Evolutionary conservation across 1,140 invertebrate species (phyloP), one percentile per base, ranked within the genome.

Genomic region (Sarcophaga peregrina): DNA sequence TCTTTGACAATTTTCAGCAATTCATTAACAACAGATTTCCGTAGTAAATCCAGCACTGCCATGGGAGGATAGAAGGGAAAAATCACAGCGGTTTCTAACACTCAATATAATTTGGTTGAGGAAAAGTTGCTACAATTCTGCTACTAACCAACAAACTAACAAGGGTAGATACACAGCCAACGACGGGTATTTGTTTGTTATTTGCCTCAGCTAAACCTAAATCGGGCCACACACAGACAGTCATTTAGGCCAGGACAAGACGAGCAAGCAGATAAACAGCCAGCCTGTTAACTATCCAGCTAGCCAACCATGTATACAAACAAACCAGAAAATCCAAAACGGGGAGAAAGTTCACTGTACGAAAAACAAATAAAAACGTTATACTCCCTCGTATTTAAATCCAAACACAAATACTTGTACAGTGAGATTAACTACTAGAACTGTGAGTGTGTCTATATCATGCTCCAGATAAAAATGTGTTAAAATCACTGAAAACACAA

Each of bases 281-380:
- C n/a, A 68, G 8, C 6, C 17, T 25, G 62, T 17, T 37, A 37
- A 37, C 25, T n/a, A n/a, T n/a, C n/a, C 58, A 11, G 52, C 13
- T 58, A 68, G 20, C 58, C 58, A 68, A 15, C n/a, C 17, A 68
- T 8, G 1, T n/a, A 68, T 20, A 20, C 62, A 68, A 68, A 68
- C 62, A 25, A 68, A 20, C 62, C 62, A 52, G 13, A 52, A 52
- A 50, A 8, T 20, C 8, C 17, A 68, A 7, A 58, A 5, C 2
- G 15, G 15, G 20, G 10, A 68, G 62, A 37, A 37, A 68, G 62
- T 68, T 68, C 62, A 68, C 6, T 68, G 62, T 20, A 68, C 62
- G 62, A 68, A 68, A 17, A 68, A 68, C 62, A 68, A 68, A 68
- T 68, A 20, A 25, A 68, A 68, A 68, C 62, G 62, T 68, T 8